Base-by-base conservation (phyloP, 2,113 vertebrate species). In the Suricata suricatta region DNA sequence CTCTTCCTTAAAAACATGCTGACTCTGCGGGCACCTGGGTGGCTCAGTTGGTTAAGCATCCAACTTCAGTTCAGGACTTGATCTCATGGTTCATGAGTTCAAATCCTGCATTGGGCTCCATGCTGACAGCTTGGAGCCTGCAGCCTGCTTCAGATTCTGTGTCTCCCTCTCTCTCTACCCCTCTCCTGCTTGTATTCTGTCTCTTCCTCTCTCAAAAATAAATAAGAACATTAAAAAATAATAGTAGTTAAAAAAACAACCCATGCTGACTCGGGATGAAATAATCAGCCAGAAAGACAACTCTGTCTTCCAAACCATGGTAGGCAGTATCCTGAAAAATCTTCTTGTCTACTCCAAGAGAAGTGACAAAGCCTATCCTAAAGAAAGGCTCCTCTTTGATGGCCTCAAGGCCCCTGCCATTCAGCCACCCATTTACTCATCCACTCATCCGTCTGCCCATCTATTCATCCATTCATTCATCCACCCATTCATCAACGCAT, bases 1-100 rank as follows among this genome's bases (percentile, higher is more conserved):
- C 63, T 31, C 47, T 82, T 89, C 83, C 83, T 71, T 69, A 13
- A 71, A 86, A 81, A 52, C 25, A 11, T 44, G 68, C 41, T 96
- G 83, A 83, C 66, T 60, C 19, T 60, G 57, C 17, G 7, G 57
- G 57, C 21, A 9, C 57, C 57, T 60, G 21, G 57, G 57, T 60
- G 8, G 21, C 57, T 60, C 57, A 60, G 57, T 60, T 7, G 21
- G 57, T 60, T 60, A 23, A 60, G 57, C 7, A 23, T 60, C 57
- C 21, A 21, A 60, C 57, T 60, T 60, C 57, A 23, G 21, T 7
- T 60, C 57, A 60, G 57, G 57, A 8, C 21, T 3, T 60, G 57
- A 60, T 60, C 57, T 60, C 57, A 23, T 8, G 57, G 21, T 60
- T 60, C 21, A 8, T 60, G 57, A 23, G 21, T 60, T 60, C 2